Conservation (phyloP, 2,797 vertebrate species). For the Aselliscus stoliczkanus region DNA sequence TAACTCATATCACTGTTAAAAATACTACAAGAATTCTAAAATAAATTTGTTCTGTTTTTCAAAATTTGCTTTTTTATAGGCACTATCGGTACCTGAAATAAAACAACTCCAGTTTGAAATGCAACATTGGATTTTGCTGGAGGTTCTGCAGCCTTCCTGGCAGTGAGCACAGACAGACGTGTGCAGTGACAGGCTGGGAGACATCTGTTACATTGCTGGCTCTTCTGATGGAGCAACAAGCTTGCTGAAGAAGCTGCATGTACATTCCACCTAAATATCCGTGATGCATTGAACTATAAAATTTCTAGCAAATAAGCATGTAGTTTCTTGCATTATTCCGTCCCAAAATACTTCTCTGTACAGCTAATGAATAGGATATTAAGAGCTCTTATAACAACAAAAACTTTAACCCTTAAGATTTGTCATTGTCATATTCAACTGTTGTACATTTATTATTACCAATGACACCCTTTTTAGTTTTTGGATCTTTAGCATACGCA, state of each 20-base stretch:
- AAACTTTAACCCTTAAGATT: not conserved
- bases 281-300: conserved; percentile 9
- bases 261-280: conserved; percentile 12
- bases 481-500: not conserved
- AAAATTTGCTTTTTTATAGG: conserved; percentile 34
- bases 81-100: conserved; percentile 6
- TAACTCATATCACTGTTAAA: not conserved
- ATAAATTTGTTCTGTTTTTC: not conserved
- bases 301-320: conserved; percentile 55
- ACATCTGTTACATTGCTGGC: not conserved
- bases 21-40: not conserved
- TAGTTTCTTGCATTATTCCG: conserved; percentile 36
- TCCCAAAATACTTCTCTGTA: not conserved
- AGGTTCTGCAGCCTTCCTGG: not conserved
- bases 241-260: conserved; percentile 54
- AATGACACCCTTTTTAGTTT: not conserved
- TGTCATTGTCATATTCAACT: not conserved
- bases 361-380: not conserved
- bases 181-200: not conserved
- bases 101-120: not conserved
- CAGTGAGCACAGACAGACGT: not conserved
- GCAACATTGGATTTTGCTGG: not conserved
- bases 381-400: not conserved
- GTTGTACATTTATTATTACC: not conserved
- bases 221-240: not conserved